phyloP scores from a whole-genome alignment of 2,888 invertebrate species.

The Yponomeuta cagnagella region DNA sequence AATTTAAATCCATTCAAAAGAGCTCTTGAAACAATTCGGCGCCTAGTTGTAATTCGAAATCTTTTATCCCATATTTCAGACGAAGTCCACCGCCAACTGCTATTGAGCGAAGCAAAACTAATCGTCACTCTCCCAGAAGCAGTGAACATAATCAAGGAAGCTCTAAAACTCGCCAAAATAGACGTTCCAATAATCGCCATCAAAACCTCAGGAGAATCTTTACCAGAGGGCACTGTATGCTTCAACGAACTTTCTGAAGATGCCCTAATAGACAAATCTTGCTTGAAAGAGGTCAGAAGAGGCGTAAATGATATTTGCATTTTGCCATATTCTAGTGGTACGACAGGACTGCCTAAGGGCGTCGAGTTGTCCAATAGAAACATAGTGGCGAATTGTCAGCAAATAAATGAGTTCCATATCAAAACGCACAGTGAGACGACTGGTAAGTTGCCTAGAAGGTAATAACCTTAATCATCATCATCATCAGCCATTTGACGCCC shows the following conservation, averaged over 20 bases:
- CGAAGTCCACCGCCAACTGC: slow-evolving; percentile 81
- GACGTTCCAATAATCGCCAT: slow-evolving; percentile 74
- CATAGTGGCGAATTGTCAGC: slow-evolving; percentile 69
- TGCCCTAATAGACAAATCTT: slow-evolving; percentile 70
- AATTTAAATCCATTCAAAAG: too few relatives aligned
- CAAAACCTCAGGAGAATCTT: slow-evolving; percentile 49
- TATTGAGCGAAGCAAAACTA: slow-evolving; percentile 76
- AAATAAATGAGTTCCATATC: slow-evolving; percentile 48
- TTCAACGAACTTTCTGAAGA: slow-evolving; percentile 79
- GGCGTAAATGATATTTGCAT: slow-evolving; percentile 77
- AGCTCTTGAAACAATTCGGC: too few relatives aligned
- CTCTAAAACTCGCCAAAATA: slow-evolving; percentile 63
- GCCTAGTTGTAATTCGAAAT: too few relatives aligned
- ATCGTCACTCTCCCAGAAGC: slow-evolving; percentile 77
- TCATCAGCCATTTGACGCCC: too few relatives aligned
- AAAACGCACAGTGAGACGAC: slow-evolving; percentile 51
- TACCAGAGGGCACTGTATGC: slow-evolving; percentile 67
- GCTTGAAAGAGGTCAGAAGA: slow-evolving; percentile 62
- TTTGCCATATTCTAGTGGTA: slow-evolving; percentile 90
- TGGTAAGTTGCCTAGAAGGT: slow-evolving; percentile 33
- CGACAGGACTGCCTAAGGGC: slow-evolving; percentile 89
- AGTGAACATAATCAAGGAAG: slow-evolving; percentile 60
- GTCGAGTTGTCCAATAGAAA: slow-evolving; percentile 80
- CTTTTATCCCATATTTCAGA: slow-evolving; percentile 63
- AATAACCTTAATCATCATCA: too few relatives aligned